Evolutionary conservation across 2,113 vertebrate species (phyloP).

Genomic region (Myxocyprinus asiaticus): DNA sequence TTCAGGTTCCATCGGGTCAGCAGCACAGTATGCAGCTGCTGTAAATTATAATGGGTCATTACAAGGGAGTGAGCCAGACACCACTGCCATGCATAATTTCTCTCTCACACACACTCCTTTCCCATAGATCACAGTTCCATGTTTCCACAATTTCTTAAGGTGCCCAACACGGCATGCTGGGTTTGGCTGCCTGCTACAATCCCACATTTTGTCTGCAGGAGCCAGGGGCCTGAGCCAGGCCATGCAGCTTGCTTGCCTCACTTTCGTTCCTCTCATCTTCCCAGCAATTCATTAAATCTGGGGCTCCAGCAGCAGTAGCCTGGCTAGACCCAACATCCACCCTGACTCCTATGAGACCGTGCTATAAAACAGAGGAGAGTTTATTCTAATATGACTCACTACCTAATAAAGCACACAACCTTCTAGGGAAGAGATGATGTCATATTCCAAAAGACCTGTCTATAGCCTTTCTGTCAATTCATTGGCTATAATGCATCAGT

Average conservation of each 20-base stretch:
- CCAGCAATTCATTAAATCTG: constrained; percentile 45
- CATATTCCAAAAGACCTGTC: constrained; percentile 28
- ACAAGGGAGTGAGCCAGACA: background rate
- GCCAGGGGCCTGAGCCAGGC: background rate
- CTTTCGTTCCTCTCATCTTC: constrained; percentile 21
- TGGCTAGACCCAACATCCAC: constrained; percentile 11
- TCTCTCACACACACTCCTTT: constrained; percentile 34
- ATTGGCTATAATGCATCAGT: background rate
- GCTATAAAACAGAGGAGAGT: constrained; percentile 12
- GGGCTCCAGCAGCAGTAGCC: constrained; percentile 33
- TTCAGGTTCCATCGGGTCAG: background rate
- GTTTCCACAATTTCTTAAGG: constrained; percentile 36
- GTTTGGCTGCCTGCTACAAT: constrained; percentile 20
- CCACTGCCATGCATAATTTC: constrained; percentile 11
- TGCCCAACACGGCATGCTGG: constrained; percentile 33
- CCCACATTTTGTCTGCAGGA: constrained; percentile 36
- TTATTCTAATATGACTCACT: constrained; percentile 47
- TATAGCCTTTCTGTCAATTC: constrained; percentile 36
- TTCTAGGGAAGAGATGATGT: background rate
- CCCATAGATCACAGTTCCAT: constrained; percentile 32
- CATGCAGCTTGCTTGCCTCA: constrained; percentile 3
- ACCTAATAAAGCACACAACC: constrained; percentile 27
- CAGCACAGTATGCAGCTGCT: background rate
- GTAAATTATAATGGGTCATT: background rate
- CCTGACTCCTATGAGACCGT: background rate